Evolutionary conservation across 2,888 invertebrate genomes (phyloP).

Genomic region (Cerastis leucographa): DNA sequence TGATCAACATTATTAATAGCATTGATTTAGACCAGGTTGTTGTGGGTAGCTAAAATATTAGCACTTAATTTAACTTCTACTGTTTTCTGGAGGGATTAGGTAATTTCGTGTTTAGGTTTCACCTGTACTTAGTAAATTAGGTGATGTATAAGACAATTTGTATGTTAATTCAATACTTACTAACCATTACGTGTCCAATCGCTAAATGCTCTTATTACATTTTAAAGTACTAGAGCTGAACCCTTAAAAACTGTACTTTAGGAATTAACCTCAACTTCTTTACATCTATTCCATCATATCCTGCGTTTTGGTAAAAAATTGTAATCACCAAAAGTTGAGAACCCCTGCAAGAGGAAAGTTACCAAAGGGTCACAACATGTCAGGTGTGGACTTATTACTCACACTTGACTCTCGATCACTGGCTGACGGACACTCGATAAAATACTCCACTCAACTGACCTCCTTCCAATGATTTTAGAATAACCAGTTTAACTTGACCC

Average conservation of each 20-base stretch:
- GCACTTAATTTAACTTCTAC: not conserved
- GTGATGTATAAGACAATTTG: not conserved
- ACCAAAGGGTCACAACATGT: conserved; percentile 42
- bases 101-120: not conserved
- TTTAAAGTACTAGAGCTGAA: not conserved
- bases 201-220: not conserved
- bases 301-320: not conserved
- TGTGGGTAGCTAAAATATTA: not conserved
- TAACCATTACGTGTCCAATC: not conserved
- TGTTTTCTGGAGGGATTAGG: not conserved
- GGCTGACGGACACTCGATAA: conserved; percentile 27
- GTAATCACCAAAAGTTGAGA: conserved; percentile 31
- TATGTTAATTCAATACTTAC: not conserved
- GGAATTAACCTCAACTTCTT: not conserved
- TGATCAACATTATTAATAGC: not conserved
- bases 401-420: conserved; percentile 46
- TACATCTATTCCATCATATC: not conserved
- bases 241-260: not conserved
- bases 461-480: conserved; percentile 35
- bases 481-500: conserved; percentile 6
- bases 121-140: not conserved
- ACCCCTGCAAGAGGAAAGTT: conserved; percentile 57
- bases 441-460: conserved; percentile 40
- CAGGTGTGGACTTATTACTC: conserved; percentile 50
- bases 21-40: not conserved